Conservation (phyloP, 37 sponge, comb jelly and placozoan genomes). For the Halichondria panicea region DNA sequence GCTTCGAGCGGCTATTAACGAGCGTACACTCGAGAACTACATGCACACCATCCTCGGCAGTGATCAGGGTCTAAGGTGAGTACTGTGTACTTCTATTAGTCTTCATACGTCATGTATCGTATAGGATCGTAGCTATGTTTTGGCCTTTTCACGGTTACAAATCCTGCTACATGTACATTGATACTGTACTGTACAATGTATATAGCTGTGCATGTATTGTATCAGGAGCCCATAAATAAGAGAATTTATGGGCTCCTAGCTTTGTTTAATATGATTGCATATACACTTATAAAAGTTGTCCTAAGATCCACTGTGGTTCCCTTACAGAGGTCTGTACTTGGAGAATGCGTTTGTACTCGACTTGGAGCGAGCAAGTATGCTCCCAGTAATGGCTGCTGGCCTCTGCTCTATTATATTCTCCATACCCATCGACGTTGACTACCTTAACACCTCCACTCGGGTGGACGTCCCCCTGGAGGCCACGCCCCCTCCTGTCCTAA, state of each 20-base stretch:
- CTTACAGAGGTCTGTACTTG: no score
- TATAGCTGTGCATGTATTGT: no score
- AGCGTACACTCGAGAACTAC: constrained; percentile 72
- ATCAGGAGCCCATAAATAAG: no score
- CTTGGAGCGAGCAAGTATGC: constrained; percentile 69
- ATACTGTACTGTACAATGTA: no score
- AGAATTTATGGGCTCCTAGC: no score
- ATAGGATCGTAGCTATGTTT: no score
- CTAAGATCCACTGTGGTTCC: no score
- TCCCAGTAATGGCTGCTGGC: constrained; percentile 92
- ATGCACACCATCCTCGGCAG: constrained; percentile 42
- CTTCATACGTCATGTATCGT: background rate
- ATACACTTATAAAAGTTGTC: no score
- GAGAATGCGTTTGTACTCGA: constrained; percentile 76
- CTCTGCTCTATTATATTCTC: constrained; percentile 74
- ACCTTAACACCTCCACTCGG: constrained; percentile 37
- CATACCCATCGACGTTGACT: constrained; percentile 41
- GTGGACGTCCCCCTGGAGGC: constrained; percentile 20
- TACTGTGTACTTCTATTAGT: background rate
- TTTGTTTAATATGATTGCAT: no score
- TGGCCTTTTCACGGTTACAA: no score
- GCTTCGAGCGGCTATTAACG: constrained; percentile 84
- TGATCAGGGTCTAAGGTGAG: constrained; percentile 34
- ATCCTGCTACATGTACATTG: no score
- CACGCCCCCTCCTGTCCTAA: background rate